Evolutionary conservation across 23 tunicate genomes (phyloP), one percentile per base, ranked within the genome.

Genomic region (Diplosoma virens): DNA sequence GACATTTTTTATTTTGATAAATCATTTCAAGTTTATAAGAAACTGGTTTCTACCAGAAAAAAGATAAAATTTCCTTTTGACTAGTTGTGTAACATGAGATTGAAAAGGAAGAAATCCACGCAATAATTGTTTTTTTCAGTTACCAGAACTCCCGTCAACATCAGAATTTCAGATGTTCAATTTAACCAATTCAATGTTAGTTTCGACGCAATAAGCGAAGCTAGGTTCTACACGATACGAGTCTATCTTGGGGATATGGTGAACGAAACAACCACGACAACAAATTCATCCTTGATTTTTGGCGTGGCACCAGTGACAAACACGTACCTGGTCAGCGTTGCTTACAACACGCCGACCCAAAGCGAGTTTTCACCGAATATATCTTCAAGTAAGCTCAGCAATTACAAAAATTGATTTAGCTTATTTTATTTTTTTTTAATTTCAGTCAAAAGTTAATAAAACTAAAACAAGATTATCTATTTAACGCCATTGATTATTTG

Each of bases 321-420:
- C 30, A 74, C 6, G 3, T 78, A 78, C 46, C 33, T 33, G 21
- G 83, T 64, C 5, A 23, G 73, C 3, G 83, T 78, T 9, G 83
- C 83, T 1, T 78, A 29, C 63, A 61, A 60, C n/a, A 45, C 59
- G 3, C 78, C 78, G 4, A 25, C 78, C 3, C 78, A 26, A 26
- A 72, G 78, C 35, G 78, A 47, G 18, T 72, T 72, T 27, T 72
- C 78, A 3, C 5, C 3, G n/a, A 72, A 72, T 34, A 61, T 72
- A 5, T 16, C 60, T 3, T 16, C 78, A 72, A 47, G 78, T 72
- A 72, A 72, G 78, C 25, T 28, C 6, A 25, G 65, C n/a, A 58
- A 14, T 41, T 41, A 41, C 9, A 41, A 14, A 7, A 41, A 41
- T 14, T 9, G 50, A 9, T 7, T n/a, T n/a, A n/a, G n/a, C n/a